Evolutionary conservation across 2,888 invertebrate genomes (phyloP).

Genomic region (Ptychoptera contaminata): DNA sequence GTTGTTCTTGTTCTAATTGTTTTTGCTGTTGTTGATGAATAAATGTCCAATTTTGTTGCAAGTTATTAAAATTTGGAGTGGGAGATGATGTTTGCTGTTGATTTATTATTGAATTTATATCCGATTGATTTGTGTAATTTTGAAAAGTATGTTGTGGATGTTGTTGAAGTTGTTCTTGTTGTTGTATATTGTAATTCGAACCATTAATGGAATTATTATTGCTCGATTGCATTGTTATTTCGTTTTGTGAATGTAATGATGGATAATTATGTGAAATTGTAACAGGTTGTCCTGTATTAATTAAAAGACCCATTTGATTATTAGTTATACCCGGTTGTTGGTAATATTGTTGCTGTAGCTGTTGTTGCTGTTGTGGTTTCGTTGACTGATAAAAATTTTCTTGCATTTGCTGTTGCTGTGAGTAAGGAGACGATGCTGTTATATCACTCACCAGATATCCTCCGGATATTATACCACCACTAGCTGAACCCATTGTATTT

Average conservation of each 20-base stretch:
- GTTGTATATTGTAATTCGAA: background rate
- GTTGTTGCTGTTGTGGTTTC: too few species aligned
- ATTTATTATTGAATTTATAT: too few species aligned
- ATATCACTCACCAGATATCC: slow-evolving; percentile 8
- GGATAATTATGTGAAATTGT: background rate
- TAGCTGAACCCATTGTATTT: background rate
- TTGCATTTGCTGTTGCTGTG: background rate
- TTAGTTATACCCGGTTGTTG: background rate
- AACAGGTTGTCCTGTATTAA: background rate
- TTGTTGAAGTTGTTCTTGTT: background rate
- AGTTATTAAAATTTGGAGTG: too few species aligned
- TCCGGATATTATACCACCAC: slow-evolving; percentile 3
- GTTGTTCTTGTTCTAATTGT: slow-evolving; percentile 5
- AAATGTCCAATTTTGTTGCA: too few species aligned
- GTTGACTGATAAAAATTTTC: too few species aligned
- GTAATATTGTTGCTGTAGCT: slow-evolving; percentile 1
- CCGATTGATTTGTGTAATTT: too few species aligned
- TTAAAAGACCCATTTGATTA: background rate
- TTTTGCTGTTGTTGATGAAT: slow-evolving; percentile 13
- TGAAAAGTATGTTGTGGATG: background rate
- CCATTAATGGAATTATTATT: background rate
- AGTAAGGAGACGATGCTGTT: slow-evolving; percentile 3
- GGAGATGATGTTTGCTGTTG: too few species aligned
- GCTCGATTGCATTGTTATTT: background rate
- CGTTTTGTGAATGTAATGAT: background rate